Percentiles rank a stretch among this genome's conserved stretches.
Evolutionary conservation across 2,113 vertebrate species (phyloP).

Genomic region (Prunella fulvescens): DNA sequence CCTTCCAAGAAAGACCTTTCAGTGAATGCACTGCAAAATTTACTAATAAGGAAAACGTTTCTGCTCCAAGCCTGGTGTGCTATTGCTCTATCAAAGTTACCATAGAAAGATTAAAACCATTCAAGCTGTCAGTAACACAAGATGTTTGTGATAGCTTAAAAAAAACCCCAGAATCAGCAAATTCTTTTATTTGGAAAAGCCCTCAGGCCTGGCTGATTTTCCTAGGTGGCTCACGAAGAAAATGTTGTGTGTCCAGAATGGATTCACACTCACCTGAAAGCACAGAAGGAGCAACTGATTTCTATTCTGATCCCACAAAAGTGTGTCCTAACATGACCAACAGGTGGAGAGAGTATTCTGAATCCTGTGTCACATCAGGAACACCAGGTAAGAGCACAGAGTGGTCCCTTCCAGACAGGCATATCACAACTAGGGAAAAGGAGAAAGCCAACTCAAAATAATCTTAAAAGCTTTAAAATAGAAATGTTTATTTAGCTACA

Average conservation of each 20-base stretch:
- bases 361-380: neutral
- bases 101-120: neutral
- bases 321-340: neutral
- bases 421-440: neutral
- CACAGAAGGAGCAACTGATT: neutral
- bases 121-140: neutral
- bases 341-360: neutral
- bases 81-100: neutral
- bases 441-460: neutral
- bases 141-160: neutral
- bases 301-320: neutral
- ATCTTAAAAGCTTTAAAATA: slow-evolving; percentile 51
- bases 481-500: slow-evolving; percentile 61
- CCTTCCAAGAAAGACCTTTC: neutral
- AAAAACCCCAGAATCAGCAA: neutral
- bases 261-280: neutral
- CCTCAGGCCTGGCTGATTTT: neutral
- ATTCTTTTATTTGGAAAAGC: neutral
- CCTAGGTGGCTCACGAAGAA: neutral
- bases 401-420: neutral
- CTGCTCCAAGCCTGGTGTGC: neutral
- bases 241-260: neutral
- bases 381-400: neutral
- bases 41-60: neutral
- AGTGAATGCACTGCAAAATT: neutral